phyloP scores from a whole-genome alignment of 2,888 invertebrate genomes.

The Taphrorychus bicolor region DNA sequence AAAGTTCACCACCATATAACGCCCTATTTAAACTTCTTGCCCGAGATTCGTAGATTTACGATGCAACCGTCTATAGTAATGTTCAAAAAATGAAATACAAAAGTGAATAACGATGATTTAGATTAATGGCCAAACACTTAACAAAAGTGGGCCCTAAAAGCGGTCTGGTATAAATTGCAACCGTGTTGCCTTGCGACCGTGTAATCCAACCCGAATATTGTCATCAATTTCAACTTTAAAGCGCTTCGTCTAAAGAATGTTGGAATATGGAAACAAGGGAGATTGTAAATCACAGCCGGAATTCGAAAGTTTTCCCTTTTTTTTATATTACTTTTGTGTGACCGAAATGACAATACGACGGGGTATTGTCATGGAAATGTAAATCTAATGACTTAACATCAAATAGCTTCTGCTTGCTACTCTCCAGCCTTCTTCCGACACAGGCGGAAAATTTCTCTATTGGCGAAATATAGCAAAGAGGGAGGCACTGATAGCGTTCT shows the following conservation, averaged over 20 bases:
- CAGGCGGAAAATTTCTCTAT: neutral
- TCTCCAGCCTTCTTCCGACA: constrained; percentile 6
- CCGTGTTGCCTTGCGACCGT: constrained; percentile 10
- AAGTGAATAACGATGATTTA: neutral
- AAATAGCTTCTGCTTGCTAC: constrained; percentile 10
- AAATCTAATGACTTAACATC: constrained; percentile 7
- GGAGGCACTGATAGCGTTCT: too few relatives aligned
- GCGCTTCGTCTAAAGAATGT: constrained; percentile 18
- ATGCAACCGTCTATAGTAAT: too few relatives aligned
- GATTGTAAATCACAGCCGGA: constrained; percentile 25
- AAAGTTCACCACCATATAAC: neutral
- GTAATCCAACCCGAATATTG: constrained; percentile 22
- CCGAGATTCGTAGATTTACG: neutral
- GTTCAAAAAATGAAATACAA: neutral
- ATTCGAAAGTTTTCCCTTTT: constrained; percentile 25
- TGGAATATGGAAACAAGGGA: constrained; percentile 23
- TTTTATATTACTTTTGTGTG: constrained; percentile 30
- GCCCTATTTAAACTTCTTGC: neutral
- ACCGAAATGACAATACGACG: constrained; percentile 23
- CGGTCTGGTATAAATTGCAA: constrained; percentile 24
- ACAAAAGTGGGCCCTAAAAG: constrained; percentile 14
- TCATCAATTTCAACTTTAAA: constrained; percentile 28
- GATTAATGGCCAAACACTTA: constrained; percentile 4
- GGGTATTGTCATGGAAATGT: constrained; percentile 16
- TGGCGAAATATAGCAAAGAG: too few relatives aligned